Conservation (phyloP, 2,888 invertebrate species). For the Microctonus hyperodae region DNA sequence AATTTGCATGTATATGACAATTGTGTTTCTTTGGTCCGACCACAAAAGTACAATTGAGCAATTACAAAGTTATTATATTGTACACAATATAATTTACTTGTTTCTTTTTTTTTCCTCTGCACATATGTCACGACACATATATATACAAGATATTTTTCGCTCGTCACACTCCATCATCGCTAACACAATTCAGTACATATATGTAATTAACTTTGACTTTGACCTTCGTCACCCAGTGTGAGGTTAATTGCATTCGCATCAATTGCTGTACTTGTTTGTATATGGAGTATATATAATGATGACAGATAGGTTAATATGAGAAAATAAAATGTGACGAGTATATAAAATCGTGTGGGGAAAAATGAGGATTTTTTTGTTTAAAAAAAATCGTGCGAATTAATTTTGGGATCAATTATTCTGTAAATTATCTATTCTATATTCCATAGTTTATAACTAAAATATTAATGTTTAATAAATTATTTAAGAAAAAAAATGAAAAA, state of each 20-base stretch:
- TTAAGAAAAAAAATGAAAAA: too few relatives aligned
- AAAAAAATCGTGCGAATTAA: too few relatives aligned
- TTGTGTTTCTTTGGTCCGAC: constrained; percentile 16
- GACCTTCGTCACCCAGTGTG: constrained; percentile 24
- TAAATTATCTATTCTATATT: too few relatives aligned
- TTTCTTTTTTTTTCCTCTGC: constrained; percentile 11
- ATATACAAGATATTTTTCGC: not conserved
- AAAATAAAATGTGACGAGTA: not conserved
- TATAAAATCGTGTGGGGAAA: not conserved
- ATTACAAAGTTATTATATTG: constrained; percentile 31
- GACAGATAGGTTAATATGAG: not conserved
- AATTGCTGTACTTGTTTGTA: not conserved
- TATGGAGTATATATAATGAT: not conserved
- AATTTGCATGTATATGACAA: not conserved
- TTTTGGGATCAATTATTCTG: too few relatives aligned
- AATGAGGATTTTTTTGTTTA: not conserved
- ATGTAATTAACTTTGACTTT: constrained; percentile 33
- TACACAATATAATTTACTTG: constrained; percentile 30
- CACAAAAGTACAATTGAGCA: constrained; percentile 33
- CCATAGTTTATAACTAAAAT: too few relatives aligned
- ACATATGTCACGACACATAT: not conserved
- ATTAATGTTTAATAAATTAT: too few relatives aligned
- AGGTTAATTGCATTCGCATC: constrained; percentile 22
- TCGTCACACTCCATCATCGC: constrained; percentile 10
- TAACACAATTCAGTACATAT: constrained; percentile 5